Percentiles rank a stretch among this genome's conserved stretches.
Evolutionary conservation across 2,797 vertebrate genomes (phyloP).

Genomic region (Anguilla marmorata): DNA sequence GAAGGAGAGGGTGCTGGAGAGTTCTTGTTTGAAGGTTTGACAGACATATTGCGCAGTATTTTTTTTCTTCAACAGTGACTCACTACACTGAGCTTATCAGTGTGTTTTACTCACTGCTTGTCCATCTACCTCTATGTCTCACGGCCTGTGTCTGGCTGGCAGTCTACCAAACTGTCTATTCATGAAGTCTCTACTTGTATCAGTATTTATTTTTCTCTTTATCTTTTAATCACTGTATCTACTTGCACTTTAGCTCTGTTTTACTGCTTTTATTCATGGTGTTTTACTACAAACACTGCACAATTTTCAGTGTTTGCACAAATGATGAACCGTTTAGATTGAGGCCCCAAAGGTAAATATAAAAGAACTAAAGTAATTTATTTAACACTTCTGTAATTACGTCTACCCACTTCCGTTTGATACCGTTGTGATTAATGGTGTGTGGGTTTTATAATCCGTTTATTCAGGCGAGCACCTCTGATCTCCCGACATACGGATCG

Average conservation of each 20-base stretch:
- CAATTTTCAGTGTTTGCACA: background rate
- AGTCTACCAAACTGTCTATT: conserved; percentile 8
- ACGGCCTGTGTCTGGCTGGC: conserved; percentile 12
- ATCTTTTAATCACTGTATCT: background rate
- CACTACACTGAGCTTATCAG: conserved; percentile 7
- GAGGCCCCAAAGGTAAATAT: background rate
- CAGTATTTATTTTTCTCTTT: background rate
- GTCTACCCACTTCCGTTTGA: background rate
- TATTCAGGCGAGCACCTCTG: background rate
- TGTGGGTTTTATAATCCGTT: background rate
- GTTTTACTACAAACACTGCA: background rate
- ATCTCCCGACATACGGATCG: background rate
- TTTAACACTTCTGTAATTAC: background rate
- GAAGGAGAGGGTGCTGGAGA: conserved; percentile 13
- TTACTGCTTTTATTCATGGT: background rate
- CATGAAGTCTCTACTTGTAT: background rate
- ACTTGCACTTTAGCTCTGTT: background rate
- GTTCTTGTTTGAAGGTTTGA: conserved; percentile 3
- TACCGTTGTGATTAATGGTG: background rate
- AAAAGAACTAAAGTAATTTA: background rate
- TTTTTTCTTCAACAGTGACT: background rate
- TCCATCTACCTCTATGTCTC: conserved; percentile 21
- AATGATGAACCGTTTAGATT: background rate
- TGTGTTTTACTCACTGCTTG: conserved; percentile 8
- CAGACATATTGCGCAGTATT: background rate